Percentiles rank a stretch among this genome's conserved stretches.
Evolutionary conservation across 1,140 invertebrate genomes (phyloP).

Genomic region (Campodea augens): DNA sequence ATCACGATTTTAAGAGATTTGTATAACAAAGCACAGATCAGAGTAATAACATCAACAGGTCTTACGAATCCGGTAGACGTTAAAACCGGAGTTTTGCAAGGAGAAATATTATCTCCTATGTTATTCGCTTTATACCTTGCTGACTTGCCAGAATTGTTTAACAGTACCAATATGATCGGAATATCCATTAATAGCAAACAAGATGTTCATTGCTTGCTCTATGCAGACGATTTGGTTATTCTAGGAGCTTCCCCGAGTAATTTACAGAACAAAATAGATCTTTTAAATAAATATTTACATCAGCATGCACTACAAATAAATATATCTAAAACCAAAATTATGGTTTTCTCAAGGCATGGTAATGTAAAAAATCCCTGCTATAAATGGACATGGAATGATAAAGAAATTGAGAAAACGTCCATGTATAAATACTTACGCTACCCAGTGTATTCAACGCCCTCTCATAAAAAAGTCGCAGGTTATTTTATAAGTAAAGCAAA

Average conservation of each 20-base stretch:
- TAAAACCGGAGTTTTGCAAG: constrained; percentile 2
- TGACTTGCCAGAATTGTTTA: background rate
- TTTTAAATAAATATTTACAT: constrained; percentile 3
- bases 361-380: background rate
- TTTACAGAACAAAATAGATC: constrained; percentile 7
- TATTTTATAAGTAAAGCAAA: constrained; percentile 3
- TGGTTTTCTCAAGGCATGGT: constrained; percentile 6
- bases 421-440: constrained; percentile 7
- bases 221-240: constrained; percentile 9
- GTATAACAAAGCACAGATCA: constrained; percentile 6
- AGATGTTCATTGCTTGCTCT: constrained; percentile 5
- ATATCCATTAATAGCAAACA: background rate
- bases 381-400: constrained; percentile 4
- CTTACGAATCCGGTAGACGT: background rate
- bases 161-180: background rate
- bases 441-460: background rate
- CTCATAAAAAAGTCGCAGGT: background rate
- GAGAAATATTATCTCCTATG: constrained; percentile 5
- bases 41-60: background rate
- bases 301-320: constrained; percentile 1
- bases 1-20: background rate
- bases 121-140: constrained; percentile 6
- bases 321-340: constrained; percentile 6
- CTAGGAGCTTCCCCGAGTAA: background rate
- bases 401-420: constrained; percentile 2